Percentiles rank a stretch among this genome's conserved stretches.
These are phyloP conservation scores for Hypothenemus hampei DNA, from an alignment of 1,140 invertebrate genomes.

Conservation along the genomic window DNA sequence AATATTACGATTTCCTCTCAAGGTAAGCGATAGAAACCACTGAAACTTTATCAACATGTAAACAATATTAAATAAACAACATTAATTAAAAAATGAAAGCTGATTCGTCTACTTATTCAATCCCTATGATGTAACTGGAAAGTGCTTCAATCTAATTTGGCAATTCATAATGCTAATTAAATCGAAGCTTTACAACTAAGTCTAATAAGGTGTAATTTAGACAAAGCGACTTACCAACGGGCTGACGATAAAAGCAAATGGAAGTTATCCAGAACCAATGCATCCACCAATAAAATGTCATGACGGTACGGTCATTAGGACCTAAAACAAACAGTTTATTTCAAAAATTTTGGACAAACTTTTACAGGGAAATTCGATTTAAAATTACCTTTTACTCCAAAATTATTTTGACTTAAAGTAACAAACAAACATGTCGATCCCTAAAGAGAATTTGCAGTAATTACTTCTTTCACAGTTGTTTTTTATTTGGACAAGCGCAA, in stretches of 20 bases:
- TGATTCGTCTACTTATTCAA: slow-evolving; percentile 2
- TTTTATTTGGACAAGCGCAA: no score
- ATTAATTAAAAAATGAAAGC: slow-evolving; percentile 5
- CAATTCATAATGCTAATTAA: neutral
- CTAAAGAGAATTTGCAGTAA: no score
- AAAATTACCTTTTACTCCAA: no score
- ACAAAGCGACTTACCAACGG: slow-evolving; percentile 41
- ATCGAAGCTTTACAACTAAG: no score
- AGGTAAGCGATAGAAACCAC: slow-evolving; percentile 7
- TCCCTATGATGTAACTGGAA: slow-evolving; percentile 20
- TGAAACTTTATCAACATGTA: neutral
- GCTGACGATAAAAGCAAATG: slow-evolving; percentile 38
- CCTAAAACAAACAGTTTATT: slow-evolving; percentile 31
- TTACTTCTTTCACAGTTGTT: no score
- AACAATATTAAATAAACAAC: neutral
- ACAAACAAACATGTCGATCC: no score
- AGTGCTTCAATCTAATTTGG: slow-evolving; percentile 7
- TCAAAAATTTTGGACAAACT: no score
- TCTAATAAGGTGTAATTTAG: neutral
- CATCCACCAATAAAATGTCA: slow-evolving; percentile 67
- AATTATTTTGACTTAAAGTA: neutral
- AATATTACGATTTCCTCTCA: slow-evolving; percentile 2
- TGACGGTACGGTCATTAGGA: slow-evolving; percentile 49
- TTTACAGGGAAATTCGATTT: no score
- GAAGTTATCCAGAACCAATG: slow-evolving; percentile 67